Conservation (phyloP, 2,113 vertebrate species). For the Gallinago undulata region DNA sequence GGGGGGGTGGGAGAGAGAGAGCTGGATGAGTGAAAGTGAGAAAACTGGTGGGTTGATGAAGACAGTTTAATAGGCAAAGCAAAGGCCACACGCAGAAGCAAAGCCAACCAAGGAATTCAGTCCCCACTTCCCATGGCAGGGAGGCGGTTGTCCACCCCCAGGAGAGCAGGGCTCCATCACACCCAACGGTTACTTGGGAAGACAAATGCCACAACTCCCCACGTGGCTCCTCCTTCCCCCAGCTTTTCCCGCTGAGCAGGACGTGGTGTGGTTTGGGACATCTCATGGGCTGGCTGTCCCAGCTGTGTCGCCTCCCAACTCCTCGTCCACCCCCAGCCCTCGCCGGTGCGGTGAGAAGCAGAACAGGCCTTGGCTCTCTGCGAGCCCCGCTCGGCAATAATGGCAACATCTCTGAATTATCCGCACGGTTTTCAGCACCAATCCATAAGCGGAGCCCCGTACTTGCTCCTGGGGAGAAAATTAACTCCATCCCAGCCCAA, state of each 20-base stretch:
- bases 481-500: neutral
- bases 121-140: neutral
- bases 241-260: neutral
- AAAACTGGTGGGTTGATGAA: neutral
- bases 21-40: neutral
- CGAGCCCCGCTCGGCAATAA: neutral
- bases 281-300: neutral
- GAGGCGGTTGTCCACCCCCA: neutral
- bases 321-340: neutral
- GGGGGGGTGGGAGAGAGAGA: neutral
- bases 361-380: neutral
- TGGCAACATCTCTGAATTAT: fast-evolving
- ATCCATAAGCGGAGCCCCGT: neutral
- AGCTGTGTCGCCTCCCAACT: neutral
- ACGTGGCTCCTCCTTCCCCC: neutral
- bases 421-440: neutral
- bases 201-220: neutral
- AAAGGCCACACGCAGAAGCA: fast-evolving
- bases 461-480: neutral
- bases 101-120: neutral
- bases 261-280: fast-evolving
- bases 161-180: neutral
- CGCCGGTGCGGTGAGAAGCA: neutral
- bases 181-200: fast-evolving
- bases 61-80: neutral